These are phyloP conservation scores for Nasonia vitripennis DNA, from an alignment of 1,140 invertebrate species.

Conservation along the genomic window DNA sequence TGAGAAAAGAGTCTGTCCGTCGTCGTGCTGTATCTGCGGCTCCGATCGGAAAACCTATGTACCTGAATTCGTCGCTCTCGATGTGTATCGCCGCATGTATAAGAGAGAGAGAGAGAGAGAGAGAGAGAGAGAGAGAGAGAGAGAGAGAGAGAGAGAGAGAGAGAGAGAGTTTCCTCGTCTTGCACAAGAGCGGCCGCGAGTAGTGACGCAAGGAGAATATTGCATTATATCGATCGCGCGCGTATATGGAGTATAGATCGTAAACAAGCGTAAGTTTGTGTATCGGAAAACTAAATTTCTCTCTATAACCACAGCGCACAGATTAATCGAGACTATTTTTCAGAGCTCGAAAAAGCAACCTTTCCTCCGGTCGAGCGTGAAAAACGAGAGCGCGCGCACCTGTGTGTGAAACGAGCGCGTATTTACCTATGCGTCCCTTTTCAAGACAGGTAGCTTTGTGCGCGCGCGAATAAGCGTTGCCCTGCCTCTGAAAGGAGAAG, in stretches of 20 bases:
- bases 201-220: not conserved
- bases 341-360: not conserved
- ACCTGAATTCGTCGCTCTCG: not conserved
- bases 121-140: no score
- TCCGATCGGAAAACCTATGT: not conserved
- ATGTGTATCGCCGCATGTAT: no score
- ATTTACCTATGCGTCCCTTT: not conserved
- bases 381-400: not conserved
- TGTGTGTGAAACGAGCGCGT: not conserved
- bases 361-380: not conserved
- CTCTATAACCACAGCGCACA: not conserved
- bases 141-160: no score
- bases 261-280: not conserved
- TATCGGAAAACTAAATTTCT: not conserved
- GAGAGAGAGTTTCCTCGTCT: not conserved
- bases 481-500: not conserved
- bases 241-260: no score
- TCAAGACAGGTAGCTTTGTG: not conserved
- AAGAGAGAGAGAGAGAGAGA: no score
- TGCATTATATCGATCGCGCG: no score
- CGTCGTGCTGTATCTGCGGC: not conserved
- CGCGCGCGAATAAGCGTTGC: not conserved
- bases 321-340: not conserved
- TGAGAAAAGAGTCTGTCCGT: not conserved
- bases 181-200: not conserved